Base-by-base conservation (phyloP, 1,140 invertebrate genomes). In the Drosophila ananassae region DNA sequence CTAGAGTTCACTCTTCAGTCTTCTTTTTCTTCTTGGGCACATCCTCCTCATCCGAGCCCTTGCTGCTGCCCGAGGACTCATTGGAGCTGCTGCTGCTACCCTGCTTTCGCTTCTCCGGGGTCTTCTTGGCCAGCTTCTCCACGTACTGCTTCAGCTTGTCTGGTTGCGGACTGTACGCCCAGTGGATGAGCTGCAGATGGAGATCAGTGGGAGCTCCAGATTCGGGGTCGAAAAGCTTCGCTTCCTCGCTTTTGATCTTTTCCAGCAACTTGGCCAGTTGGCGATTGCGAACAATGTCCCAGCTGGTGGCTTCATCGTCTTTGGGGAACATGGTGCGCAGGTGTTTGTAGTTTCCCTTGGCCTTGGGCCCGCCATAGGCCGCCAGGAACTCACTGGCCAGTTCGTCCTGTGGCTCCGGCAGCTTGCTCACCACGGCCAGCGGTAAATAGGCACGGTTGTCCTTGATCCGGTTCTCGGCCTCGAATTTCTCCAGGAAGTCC, bases 281-380 rank as follows among this genome's bases (percentile, higher is more conserved):
- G 3, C 89, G 82, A 75, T 95, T 95, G 55, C 95, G 91, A 0
- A 94, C 92, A 63, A 95, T 94, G 89, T 95, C 95, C 94, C 94
- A 95, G 50, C 89, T 90, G 1, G 94, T 94, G 21, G 92, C 92
- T 21, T 93, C 93, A 44, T 92, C 92, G 12, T 92, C 93, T 25
- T 91, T 92, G 57, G 93, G 93, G 5, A 90, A 76, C 32, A 95
- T 93, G 0, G 94, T 95, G 5, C 95, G 92, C 44, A 95, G 91
- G 34, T 94, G 93, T 79, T 95, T 95, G 79, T 95, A 95, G 57
- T 95, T 94, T 4, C 94, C 94, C 30, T 93, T 93, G 6, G 94
- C 94, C 34, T 92, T 93, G 13, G 75, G 34, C 3, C 91, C 91
- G 7, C 85, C 85, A 61, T 92, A 92, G 9, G 79, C 85, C 5